Percentiles rank a stretch among this genome's conserved stretches.
These are phyloP conservation scores for Pantherophis guttatus DNA, from an alignment of 2,113 vertebrate genomes.

Conservation along the genomic window DNA sequence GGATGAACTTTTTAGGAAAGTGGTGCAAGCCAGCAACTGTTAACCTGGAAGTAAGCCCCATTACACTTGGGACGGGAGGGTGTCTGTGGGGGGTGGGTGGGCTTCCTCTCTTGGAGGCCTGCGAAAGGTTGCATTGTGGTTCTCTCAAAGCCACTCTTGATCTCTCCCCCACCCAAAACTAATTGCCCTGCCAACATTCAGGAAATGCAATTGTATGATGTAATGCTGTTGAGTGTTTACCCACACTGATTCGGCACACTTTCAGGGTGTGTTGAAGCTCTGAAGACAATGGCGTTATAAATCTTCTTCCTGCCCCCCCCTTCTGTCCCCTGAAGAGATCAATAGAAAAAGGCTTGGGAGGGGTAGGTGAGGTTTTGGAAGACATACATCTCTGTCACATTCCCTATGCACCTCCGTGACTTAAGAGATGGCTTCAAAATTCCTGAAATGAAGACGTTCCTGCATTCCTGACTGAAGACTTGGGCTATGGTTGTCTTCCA, in stretches of 20 bases:
- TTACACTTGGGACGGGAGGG: background rate
- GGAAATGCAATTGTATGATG: background rate
- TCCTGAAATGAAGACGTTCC: background rate
- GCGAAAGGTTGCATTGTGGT: background rate
- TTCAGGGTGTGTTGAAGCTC: background rate
- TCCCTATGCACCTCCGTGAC: background rate
- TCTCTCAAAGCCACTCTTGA: background rate
- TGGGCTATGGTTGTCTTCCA: slow-evolving; percentile 55
- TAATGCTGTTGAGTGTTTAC: background rate
- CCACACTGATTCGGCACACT: background rate
- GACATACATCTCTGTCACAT: background rate
- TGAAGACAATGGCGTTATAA: background rate
- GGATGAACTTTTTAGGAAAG: slow-evolving; percentile 69
- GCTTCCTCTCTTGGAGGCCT: background rate
- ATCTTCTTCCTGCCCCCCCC: background rate
- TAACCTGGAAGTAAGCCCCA: background rate
- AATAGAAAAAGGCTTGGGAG: background rate
- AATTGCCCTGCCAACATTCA: background rate
- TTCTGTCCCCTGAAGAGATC: background rate
- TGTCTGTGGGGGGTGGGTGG: no score
- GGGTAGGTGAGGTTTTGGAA: background rate
- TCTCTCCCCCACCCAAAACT: background rate
- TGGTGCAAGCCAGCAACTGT: background rate
- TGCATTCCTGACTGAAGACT: slow-evolving; percentile 54
- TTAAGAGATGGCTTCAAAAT: background rate